Conservation (phyloP, 2,113 vertebrate species). For the Lagopus leucura region DNA sequence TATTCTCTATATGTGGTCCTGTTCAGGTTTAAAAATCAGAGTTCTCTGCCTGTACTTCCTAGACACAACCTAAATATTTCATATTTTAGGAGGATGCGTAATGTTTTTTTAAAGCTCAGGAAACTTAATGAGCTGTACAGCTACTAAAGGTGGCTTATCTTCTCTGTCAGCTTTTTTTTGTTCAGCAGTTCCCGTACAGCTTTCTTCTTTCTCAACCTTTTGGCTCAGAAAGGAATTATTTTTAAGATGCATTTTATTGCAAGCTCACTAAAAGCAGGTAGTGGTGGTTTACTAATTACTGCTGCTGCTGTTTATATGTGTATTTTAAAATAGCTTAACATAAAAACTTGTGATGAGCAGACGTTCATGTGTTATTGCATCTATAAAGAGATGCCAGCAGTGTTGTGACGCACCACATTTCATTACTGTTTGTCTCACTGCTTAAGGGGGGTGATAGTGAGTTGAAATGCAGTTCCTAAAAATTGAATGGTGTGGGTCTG, state of each 20-base stretch:
- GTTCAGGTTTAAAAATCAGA: neutral
- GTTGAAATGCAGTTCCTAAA: neutral
- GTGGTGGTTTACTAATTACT: neutral
- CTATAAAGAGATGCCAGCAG: neutral
- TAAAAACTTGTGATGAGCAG: neutral
- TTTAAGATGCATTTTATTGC: neutral
- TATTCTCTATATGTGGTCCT: neutral
- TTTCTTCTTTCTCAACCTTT: slow-evolving; percentile 6
- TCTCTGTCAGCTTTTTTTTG: neutral
- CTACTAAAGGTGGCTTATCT: neutral
- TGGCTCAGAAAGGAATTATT: neutral
- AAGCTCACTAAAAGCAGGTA: neutral
- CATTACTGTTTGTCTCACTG: neutral
- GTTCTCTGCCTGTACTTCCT: neutral
- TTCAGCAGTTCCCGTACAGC: neutral
- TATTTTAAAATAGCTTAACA: neutral
- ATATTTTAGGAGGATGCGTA: neutral
- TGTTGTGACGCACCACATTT: neutral
- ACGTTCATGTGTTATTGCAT: neutral
- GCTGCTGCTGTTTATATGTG: accelerated
- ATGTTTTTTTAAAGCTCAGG: neutral
- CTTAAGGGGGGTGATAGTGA: neutral
- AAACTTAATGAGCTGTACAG: neutral
- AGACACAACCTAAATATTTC: neutral
- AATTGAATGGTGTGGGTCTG: neutral